Percentiles rank a stretch among this genome's conserved stretches.
phyloP scores from a whole-genome alignment of 2,888 invertebrate species.

The Caenorhabditis wallacei region DNA sequence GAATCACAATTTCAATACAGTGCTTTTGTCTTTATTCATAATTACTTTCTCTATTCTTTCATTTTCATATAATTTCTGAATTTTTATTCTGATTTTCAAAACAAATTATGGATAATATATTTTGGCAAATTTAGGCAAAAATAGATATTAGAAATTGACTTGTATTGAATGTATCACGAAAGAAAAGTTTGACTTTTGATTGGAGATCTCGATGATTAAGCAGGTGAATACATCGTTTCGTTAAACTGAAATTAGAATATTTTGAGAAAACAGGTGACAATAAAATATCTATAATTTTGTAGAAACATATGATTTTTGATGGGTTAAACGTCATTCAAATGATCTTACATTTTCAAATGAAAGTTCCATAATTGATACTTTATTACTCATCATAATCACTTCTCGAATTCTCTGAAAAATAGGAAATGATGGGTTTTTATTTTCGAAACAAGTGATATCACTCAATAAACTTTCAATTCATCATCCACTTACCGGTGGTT shows the following conservation, averaged over 20 bases:
- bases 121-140: slow-evolving; percentile 21
- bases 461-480: no score
- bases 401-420: slow-evolving; percentile 64
- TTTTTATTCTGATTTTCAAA: no score
- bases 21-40: no score
- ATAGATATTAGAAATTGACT: slow-evolving; percentile 1
- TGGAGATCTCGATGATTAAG: slow-evolving; percentile 11
- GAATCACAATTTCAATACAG: no score
- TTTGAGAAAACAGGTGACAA: slow-evolving; percentile 21
- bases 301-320: neutral
- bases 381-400: slow-evolving; percentile 58
- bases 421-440: neutral
- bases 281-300: neutral
- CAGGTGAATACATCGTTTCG: slow-evolving; percentile 62
- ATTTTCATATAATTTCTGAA: no score
- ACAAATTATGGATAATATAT: no score
- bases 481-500: slow-evolving; percentile 65
- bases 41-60: no score
- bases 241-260: slow-evolving; percentile 56
- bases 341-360: slow-evolving; percentile 51
- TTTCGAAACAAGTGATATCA: no score
- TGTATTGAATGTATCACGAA: slow-evolving; percentile 35
- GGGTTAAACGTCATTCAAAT: neutral
- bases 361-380: slow-evolving; percentile 60
- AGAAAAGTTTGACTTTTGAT: slow-evolving; percentile 14